A percentile compares a stretch with the other conserved stretches of the same genome.
Evolutionary conservation across 2,888 invertebrate species (phyloP).

Genomic region (Hermaeophaga mercurialis): DNA sequence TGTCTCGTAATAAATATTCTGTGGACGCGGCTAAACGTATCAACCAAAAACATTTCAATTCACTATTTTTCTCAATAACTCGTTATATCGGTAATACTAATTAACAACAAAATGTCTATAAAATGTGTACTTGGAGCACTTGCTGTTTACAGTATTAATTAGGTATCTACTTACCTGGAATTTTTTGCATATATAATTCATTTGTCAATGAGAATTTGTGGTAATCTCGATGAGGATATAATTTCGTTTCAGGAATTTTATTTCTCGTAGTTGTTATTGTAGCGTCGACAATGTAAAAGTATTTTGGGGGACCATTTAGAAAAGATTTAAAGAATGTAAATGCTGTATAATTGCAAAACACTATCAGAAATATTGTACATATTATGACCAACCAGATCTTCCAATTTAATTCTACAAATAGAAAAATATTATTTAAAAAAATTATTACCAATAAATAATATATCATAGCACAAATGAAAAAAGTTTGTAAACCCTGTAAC

Average conservation of each 20-base stretch:
- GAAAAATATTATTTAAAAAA: no score
- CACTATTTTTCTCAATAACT: no score
- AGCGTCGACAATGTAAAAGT: constrained; percentile 1
- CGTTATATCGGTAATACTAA: no score
- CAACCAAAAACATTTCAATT: no score
- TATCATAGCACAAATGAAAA: no score
- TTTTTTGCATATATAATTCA: constrained; percentile 4
- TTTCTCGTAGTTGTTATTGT: background rate
- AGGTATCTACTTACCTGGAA: constrained; percentile 1
- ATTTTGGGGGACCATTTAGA: background rate
- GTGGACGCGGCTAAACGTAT: no score
- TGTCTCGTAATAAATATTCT: no score
- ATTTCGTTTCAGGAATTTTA: background rate
- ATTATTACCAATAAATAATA: no score
- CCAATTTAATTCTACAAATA: background rate
- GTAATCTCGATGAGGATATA: background rate
- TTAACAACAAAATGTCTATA: no score
- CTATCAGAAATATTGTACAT: background rate
- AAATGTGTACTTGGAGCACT: no score
- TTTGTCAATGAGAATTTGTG: background rate
- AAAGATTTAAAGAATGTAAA: background rate
- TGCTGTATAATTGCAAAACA: background rate
- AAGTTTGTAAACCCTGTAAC: no score
- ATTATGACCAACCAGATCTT: constrained; percentile 3
- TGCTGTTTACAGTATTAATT: no score